phyloP scores from a whole-genome alignment of 1,140 invertebrate genomes.

The Cydia amplana region DNA sequence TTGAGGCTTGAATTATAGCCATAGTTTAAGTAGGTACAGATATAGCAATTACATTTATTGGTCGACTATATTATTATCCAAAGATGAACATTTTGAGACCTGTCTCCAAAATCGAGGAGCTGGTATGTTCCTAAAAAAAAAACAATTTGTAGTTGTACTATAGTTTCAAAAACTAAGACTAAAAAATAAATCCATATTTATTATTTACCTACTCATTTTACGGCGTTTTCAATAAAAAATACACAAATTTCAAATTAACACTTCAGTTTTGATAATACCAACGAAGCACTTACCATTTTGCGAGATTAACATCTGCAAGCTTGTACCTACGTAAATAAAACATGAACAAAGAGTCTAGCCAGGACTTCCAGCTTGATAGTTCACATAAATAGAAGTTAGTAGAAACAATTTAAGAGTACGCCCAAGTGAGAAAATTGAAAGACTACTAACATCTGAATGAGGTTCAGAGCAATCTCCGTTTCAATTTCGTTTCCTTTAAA shows the following conservation, averaged over 20 bases:
- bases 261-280: background rate
- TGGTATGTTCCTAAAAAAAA: too few relatives aligned
- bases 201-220: background rate
- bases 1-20: too few relatives aligned
- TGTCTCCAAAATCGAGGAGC: too few relatives aligned
- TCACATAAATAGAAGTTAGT: slow-evolving; percentile 20
- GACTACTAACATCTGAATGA: slow-evolving; percentile 21
- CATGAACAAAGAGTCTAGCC: slow-evolving; percentile 24
- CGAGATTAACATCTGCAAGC: background rate
- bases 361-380: slow-evolving; percentile 23
- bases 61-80: too few relatives aligned
- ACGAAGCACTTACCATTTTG: background rate
- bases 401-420: slow-evolving; percentile 29
- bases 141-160: too few relatives aligned
- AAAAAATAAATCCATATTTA: background rate
- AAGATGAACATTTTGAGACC: too few relatives aligned
- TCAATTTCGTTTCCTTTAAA: slow-evolving; percentile 50
- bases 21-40: too few relatives aligned
- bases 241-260: background rate
- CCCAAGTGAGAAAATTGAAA: slow-evolving; percentile 24
- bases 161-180: too few relatives aligned
- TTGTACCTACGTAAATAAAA: slow-evolving; percentile 8
- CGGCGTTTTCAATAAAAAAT: background rate
- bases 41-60: too few relatives aligned
- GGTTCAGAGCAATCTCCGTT: slow-evolving; percentile 36